Evolutionary conservation across 2,797 vertebrate species (phyloP).

Genomic region (Sebastes kiyomatsui): DNA sequence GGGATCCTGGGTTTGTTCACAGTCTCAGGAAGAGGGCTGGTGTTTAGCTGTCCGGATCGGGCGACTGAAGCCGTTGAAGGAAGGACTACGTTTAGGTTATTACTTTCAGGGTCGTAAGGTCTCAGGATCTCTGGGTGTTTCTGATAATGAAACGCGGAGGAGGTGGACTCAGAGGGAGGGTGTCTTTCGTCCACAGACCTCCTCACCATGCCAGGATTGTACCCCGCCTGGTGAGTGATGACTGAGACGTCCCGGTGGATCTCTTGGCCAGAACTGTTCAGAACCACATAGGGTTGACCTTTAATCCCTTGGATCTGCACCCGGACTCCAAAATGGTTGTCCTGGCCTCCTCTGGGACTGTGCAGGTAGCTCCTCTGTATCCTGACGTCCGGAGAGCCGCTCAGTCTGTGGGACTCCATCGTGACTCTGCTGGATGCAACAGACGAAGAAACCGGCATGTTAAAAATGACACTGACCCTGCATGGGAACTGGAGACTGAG

Average conservation of each 20-base stretch:
- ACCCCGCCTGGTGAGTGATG: conserved; percentile 70
- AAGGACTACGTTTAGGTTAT: conserved; percentile 69
- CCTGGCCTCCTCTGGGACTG: conserved; percentile 59
- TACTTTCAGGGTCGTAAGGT: conserved; percentile 89
- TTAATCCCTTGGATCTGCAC: conserved; percentile 93
- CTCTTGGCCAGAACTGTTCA: conserved; percentile 86
- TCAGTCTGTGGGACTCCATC: conserved; percentile 87
- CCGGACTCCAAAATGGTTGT: conserved; percentile 88
- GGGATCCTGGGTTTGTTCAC: conserved; percentile 72
- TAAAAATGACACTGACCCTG: conserved; percentile 7
- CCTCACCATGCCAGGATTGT: conserved; percentile 61
- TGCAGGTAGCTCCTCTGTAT: conserved; percentile 73
- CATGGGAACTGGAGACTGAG: conserved; percentile 47
- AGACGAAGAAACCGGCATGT: conserved; percentile 28
- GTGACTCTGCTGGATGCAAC: background rate
- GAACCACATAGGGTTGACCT: conserved; percentile 92
- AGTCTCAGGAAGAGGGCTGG: background rate
- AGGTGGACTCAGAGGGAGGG: conserved; percentile 59
- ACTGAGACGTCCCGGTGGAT: conserved; percentile 65
- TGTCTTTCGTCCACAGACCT: conserved; percentile 56
- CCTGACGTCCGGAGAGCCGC: conserved; percentile 74
- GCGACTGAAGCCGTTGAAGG: conserved; percentile 16
- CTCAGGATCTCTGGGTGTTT: conserved; percentile 89
- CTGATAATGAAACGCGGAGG: conserved; percentile 87
- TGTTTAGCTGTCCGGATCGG: background rate